Evolutionary conservation across 1,140 invertebrate genomes (phyloP).

Genomic region (Penaeus chinensis): DNA sequence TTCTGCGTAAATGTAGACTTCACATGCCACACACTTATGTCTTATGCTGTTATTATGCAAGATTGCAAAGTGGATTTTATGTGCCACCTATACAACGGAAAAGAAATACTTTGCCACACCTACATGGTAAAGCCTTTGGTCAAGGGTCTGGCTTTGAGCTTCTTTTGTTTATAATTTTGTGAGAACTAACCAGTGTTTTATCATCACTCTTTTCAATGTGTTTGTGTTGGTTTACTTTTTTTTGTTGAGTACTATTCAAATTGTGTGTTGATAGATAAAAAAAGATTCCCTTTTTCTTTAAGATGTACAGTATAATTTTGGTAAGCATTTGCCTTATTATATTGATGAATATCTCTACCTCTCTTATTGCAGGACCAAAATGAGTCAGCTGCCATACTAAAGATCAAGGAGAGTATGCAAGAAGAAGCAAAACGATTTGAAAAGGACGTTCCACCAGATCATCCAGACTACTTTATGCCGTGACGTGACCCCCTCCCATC

Average conservation of each 20-base stretch:
- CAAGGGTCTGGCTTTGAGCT: constrained; percentile 58
- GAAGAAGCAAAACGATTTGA: constrained; percentile 99
- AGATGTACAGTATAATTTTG: constrained; percentile 8
- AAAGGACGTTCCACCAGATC: constrained; percentile 88
- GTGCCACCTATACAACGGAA: constrained; percentile 47
- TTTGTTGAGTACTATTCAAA: background rate
- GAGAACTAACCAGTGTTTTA: constrained; percentile 54
- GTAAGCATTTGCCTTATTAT: constrained; percentile 28
- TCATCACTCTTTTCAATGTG: constrained; percentile 35
- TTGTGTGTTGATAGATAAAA: no score
- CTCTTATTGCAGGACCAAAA: constrained; percentile 87
- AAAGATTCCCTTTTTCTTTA: background rate
- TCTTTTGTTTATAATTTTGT: constrained; percentile 42
- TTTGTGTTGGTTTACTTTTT: constrained; percentile 47
- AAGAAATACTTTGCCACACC: constrained; percentile 31
- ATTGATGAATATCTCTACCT: constrained; percentile 38
- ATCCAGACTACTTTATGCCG: constrained; percentile 96
- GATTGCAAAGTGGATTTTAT: constrained; percentile 56
- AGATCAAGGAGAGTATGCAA: constrained; percentile 99
- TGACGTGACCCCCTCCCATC: constrained; percentile 70
- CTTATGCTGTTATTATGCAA: constrained; percentile 51
- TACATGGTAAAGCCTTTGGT: constrained; percentile 59
- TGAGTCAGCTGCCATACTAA: constrained; percentile 98
- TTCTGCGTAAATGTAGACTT: constrained; percentile 59
- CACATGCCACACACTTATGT: constrained; percentile 52